phyloP scores from a whole-genome alignment of 2,113 vertebrate genomes.

The Grammomys dolichurus region DNA sequence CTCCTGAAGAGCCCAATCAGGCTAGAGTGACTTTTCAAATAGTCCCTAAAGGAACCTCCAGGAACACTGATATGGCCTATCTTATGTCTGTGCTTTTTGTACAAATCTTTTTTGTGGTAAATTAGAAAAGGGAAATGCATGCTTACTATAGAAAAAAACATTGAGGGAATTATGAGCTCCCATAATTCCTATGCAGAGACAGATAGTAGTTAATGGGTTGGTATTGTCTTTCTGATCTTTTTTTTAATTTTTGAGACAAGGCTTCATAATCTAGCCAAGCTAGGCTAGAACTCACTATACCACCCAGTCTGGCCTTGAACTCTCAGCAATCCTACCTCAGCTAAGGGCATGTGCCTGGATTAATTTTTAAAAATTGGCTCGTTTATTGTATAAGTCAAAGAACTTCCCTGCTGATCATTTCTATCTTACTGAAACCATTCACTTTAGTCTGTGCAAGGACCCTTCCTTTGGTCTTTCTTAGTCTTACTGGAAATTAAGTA shows the following conservation, averaged over 20 bases:
- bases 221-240: constrained; percentile 10
- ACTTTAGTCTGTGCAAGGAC: background rate
- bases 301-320: background rate
- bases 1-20: constrained; percentile 34
- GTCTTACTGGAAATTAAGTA: constrained; percentile 41
- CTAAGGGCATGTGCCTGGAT: background rate
- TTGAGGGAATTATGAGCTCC: background rate
- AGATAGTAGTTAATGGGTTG: constrained; percentile 26
- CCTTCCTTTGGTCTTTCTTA: constrained; percentile 24
- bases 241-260: background rate
- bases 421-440: background rate
- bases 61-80: background rate
- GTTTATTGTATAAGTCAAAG: constrained; percentile 25
- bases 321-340: background rate
- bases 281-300: background rate
- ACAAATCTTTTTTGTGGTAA: constrained; percentile 15
- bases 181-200: background rate
- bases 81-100: background rate
- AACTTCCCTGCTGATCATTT: constrained; percentile 28
- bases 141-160: constrained; percentile 34
- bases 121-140: constrained; percentile 11
- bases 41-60: constrained; percentile 36
- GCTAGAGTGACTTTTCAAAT: constrained; percentile 46
- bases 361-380: constrained; percentile 10
- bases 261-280: background rate